These are phyloP conservation scores for Sturnus vulgaris DNA, from an alignment of 2,113 vertebrate genomes.

Conservation along the genomic window DNA sequence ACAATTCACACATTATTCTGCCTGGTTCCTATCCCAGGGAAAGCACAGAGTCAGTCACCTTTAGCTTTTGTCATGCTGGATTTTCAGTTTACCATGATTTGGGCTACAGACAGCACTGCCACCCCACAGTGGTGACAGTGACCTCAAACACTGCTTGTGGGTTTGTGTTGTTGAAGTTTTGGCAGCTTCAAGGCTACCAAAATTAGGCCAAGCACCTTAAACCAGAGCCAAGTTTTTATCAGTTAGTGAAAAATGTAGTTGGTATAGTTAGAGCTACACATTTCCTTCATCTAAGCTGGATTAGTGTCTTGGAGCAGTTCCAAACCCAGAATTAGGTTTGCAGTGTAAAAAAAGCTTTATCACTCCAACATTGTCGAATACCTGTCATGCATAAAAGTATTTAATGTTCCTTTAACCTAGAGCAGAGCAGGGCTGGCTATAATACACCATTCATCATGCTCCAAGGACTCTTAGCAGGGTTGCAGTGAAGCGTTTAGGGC, in stretches of 20 bases:
- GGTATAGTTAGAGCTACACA: background rate
- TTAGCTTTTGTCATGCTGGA: background rate
- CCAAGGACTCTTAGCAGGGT: background rate
- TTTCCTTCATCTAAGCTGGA: background rate
- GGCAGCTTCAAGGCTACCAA: background rate
- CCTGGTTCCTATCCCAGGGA: background rate
- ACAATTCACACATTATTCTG: background rate
- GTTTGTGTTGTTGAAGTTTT: background rate
- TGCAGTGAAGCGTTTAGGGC: background rate
- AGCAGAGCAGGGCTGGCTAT: conserved; percentile 24
- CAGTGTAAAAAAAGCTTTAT: conserved; percentile 31
- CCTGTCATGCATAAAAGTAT: conserved; percentile 52
- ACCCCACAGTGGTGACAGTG: background rate
- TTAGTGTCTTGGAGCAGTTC: conserved; percentile 14
- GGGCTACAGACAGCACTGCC: background rate
- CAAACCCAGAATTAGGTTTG: conserved; percentile 12
- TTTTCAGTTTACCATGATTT: background rate
- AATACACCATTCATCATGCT: conserved; percentile 39
- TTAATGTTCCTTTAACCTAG: conserved; percentile 54
- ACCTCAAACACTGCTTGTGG: background rate
- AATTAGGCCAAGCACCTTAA: background rate
- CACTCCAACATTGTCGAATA: conserved; percentile 27
- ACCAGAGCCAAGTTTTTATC: background rate
- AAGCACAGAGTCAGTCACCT: background rate
- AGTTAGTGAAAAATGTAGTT: background rate